phyloP scores from a whole-genome alignment of 1,140 invertebrate species.

The Penaeus indicus region DNA sequence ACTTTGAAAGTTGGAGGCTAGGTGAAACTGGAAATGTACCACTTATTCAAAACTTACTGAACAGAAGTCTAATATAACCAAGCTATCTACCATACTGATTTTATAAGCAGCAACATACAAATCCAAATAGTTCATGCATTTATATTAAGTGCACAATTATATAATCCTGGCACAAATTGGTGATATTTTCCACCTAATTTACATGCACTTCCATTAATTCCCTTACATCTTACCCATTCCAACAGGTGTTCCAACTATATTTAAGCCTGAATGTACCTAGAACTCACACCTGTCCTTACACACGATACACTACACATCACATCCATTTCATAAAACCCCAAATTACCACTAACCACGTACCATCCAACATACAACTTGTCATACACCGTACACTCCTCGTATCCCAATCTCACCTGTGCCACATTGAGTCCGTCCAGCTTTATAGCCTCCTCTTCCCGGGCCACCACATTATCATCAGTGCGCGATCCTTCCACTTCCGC shows the following conservation, averaged over 20 bases:
- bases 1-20: too few relatives aligned
- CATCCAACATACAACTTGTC: too few relatives aligned
- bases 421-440: constrained; percentile 96
- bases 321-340: not conserved
- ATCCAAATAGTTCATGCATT: not conserved
- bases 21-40: too few relatives aligned
- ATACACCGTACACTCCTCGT: not conserved
- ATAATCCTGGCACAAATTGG: too few relatives aligned
- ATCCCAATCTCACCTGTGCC: constrained; percentile 72
- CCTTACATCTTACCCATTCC: not conserved
- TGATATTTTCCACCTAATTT: not conserved
- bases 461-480: constrained; percentile 82
- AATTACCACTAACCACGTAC: not conserved
- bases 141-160: not conserved
- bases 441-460: constrained; percentile 96
- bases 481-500: constrained; percentile 84
- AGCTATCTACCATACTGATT: too few relatives aligned
- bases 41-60: too few relatives aligned
- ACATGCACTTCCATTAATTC: not conserved
- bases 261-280: not conserved
- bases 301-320: constrained; percentile 5
- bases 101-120: too few relatives aligned
- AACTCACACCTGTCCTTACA: not conserved
- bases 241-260: too few relatives aligned
- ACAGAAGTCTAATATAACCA: too few relatives aligned